These are phyloP conservation scores for Pocillopora damicornis DNA, from an alignment of 64 coral and sea anemone species.

Conservation along the genomic window DNA sequence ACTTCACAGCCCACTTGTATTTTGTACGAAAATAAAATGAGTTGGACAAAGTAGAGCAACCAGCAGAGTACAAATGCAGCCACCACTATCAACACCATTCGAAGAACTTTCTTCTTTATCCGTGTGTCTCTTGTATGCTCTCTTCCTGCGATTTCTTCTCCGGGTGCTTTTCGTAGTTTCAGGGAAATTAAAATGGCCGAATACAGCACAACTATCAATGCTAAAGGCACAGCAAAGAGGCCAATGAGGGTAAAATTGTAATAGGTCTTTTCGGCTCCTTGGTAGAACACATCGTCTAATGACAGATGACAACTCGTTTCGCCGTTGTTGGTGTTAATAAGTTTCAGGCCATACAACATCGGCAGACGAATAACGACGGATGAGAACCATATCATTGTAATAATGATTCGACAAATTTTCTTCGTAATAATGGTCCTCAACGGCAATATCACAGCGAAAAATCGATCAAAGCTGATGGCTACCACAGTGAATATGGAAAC, in stretches of 20 bases:
- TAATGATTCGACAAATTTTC: conserved; percentile 31
- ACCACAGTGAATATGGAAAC: conserved; percentile 58
- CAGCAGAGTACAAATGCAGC: conserved; percentile 66
- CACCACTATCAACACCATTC: conserved; percentile 73
- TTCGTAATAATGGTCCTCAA: conserved; percentile 31
- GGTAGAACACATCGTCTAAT: conserved; percentile 35
- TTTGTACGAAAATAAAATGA: conserved; percentile 64
- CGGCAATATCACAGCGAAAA: conserved; percentile 60
- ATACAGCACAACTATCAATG: conserved; percentile 30
- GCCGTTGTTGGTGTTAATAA: not conserved
- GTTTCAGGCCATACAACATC: conserved; percentile 30
- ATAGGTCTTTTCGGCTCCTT: conserved; percentile 6
- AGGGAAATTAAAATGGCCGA: conserved; percentile 35
- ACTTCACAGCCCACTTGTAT: conserved; percentile 54
- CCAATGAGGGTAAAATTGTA: conserved; percentile 34
- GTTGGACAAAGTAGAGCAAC: conserved; percentile 74
- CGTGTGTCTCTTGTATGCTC: conserved; percentile 15
- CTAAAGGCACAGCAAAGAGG: conserved; percentile 29
- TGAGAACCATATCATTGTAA: conserved; percentile 21
- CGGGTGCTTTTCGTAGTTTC: conserved; percentile 35
- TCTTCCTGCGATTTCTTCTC: not conserved
- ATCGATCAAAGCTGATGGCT: conserved; percentile 48
- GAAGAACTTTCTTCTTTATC: conserved; percentile 57
- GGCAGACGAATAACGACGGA: conserved; percentile 25
- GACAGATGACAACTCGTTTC: conserved; percentile 26